Percentiles rank a stretch among this genome's conserved stretches.
phyloP scores from a whole-genome alignment of 2,888 invertebrate genomes.

The Machimus rusticus region DNA sequence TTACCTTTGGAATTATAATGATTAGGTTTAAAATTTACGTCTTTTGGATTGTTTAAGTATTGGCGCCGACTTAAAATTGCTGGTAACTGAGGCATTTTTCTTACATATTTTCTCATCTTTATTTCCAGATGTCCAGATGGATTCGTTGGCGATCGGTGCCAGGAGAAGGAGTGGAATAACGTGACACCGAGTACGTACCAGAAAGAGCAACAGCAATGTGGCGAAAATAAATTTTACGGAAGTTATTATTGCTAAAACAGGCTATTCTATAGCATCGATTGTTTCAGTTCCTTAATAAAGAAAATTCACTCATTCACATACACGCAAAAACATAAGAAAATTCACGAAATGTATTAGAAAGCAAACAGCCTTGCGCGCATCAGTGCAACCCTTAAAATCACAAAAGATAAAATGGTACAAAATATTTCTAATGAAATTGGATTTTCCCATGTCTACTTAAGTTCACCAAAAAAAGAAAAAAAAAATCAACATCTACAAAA shows the following conservation, averaged over 20 bases:
- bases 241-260: slow-evolving; percentile 64
- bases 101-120: neutral
- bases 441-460: slow-evolving; percentile 27
- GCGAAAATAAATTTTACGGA: slow-evolving; percentile 58
- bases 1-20: too few species aligned
- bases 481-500: slow-evolving; percentile 35
- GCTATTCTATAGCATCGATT: slow-evolving; percentile 63
- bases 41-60: neutral
- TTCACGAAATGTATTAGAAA: slow-evolving; percentile 37
- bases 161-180: slow-evolving; percentile 57
- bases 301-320: slow-evolving; percentile 25
- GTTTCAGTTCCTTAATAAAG: slow-evolving; percentile 49
- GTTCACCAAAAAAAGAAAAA: slow-evolving; percentile 3
- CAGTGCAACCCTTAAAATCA: neutral
- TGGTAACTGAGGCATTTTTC: neutral
- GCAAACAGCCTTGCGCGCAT: neutral
- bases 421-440: slow-evolving; percentile 34
- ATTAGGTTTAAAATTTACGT: neutral
- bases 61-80: neutral
- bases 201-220: slow-evolving; percentile 60
- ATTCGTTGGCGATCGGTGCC: slow-evolving; percentile 61
- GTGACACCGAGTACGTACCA: slow-evolving; percentile 63
- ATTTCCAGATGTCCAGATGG: slow-evolving; percentile 59
- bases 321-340: neutral
- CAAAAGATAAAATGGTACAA: slow-evolving; percentile 29